phyloP scores from a whole-genome alignment of 2,113 vertebrate genomes.

The Dolichotis patagonum region DNA sequence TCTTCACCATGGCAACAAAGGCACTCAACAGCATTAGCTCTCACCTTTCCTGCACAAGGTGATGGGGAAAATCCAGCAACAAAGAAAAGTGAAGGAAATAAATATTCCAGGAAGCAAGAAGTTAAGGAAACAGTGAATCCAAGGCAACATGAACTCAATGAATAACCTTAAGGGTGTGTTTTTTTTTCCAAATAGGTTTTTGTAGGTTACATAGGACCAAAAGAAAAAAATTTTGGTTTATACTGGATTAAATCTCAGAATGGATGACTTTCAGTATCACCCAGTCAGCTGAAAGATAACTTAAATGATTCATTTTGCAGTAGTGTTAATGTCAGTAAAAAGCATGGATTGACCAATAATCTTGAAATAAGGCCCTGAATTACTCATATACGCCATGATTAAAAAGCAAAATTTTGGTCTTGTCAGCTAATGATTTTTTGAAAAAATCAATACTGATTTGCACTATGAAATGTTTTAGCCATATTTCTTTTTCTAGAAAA shows the following conservation, averaged over 20 bases:
- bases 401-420: constrained; percentile 19
- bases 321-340: constrained; percentile 51
- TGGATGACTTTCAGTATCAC: constrained; percentile 14
- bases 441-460: not conserved
- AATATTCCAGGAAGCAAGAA: constrained; percentile 1
- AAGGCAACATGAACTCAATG: not conserved
- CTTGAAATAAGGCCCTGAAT: constrained; percentile 23
- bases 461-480: not conserved
- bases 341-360: not conserved
- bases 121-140: not conserved
- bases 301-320: constrained; percentile 40
- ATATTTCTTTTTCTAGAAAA: constrained; percentile 8
- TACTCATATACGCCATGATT: not conserved
- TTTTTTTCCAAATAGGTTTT: not conserved
- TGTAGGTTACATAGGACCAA: rapidly evolving
- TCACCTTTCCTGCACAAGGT: constrained; percentile 62
- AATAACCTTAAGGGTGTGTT: not conserved
- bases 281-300: not conserved
- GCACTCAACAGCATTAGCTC: constrained; percentile 17
- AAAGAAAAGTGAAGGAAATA: constrained; percentile 39
- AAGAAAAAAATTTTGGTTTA: not conserved
- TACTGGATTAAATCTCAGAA: not conserved
- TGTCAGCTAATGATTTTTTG: not conserved
- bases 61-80: constrained; percentile 27
- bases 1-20: constrained; percentile 79